Conservation (phyloP, 2,113 vertebrate species). For the Alethe diademata region DNA sequence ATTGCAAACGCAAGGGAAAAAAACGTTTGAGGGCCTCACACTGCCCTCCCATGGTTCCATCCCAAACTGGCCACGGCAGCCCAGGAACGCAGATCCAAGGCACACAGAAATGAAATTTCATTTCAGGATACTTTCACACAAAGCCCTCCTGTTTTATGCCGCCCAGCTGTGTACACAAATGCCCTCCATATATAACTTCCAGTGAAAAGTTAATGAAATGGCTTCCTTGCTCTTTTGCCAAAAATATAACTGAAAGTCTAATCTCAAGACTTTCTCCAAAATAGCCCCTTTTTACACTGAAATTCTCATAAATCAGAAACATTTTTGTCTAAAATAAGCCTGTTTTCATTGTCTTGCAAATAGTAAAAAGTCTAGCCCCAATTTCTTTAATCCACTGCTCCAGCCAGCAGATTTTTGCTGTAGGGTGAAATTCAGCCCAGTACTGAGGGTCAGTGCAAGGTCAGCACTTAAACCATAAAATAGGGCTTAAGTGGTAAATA, state of each 20-base stretch:
- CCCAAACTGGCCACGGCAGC: neutral
- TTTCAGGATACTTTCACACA: conserved; percentile 58
- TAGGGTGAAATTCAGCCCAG: conserved; percentile 51
- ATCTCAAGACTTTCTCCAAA: conserved; percentile 53
- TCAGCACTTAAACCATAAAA: conserved; percentile 66
- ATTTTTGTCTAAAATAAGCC: conserved; percentile 45
- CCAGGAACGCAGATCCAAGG: neutral
- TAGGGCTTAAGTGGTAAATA: conserved; percentile 58
- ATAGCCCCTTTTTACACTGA: conserved; percentile 42
- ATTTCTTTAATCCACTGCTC: conserved; percentile 25
- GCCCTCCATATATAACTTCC: conserved; percentile 59
- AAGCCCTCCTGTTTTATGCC: conserved; percentile 64
- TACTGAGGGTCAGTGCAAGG: conserved; percentile 40
- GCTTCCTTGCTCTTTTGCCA: conserved; percentile 51
- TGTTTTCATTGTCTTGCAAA: conserved; percentile 55
- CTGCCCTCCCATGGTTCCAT: conserved; percentile 17
- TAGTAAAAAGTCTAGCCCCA: conserved; percentile 12
- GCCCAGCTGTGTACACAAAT: conserved; percentile 66
- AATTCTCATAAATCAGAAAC: conserved; percentile 49
- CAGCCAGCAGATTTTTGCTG: conserved; percentile 4
- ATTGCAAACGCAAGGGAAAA: rapidly evolving
- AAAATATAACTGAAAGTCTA: conserved; percentile 48
- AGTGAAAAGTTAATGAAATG: conserved; percentile 66
- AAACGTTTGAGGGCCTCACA: neutral
- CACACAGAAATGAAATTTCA: conserved; percentile 43